Evolutionary conservation across 2,113 vertebrate species (phyloP), one percentile per base, ranked within the genome.

Genomic region (Colossoma macropomum): DNA sequence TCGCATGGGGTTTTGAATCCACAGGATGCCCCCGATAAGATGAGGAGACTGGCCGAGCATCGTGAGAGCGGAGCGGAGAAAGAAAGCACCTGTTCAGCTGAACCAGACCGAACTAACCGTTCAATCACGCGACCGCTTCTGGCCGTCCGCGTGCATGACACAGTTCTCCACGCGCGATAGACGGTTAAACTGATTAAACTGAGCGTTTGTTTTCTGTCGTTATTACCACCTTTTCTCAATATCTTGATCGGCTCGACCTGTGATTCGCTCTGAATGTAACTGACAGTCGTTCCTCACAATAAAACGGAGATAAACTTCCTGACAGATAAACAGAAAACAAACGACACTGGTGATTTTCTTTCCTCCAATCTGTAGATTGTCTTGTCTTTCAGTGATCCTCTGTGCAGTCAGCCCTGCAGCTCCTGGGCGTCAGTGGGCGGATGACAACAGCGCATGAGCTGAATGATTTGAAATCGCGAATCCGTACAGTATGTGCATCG

Each of bases 1-100:
- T 94, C 91, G 89, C 92, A 93, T 94, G 27, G 93, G 94, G 87
- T 94, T 94, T 81, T 93, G 92, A 85, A 94, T 94, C 93, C 94
- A 95, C 65, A 92, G 86, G 85, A 93, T 93, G 41, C 92, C 92
- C 48, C 92, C 91, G 86, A 93, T 90, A 16, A 94, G 93, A 85
- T 93, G 94, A 84, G 90, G 91, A 86, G 92, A 92, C 79, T 92
- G 92, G 27, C 91, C 90, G 38, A 93, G 90, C 94, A 94, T 94
- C 87, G 81, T 87, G 86, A 25, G 28, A 59, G n/a, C n/a, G n/a
- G n/a, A 77, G 27, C 56, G 73, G 70, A 56, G 72, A 41, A 34
- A 45, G 28, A 19, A 60, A 80, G 48, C 45, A 54, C 38, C 76
- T 65, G 66, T 19, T 41, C 69, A 54, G 12, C 6, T 34, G 13